Evolutionary conservation across 53 echinoderm and acorn worm species (phyloP).

Genomic region (Paracentrotus lividus): DNA sequence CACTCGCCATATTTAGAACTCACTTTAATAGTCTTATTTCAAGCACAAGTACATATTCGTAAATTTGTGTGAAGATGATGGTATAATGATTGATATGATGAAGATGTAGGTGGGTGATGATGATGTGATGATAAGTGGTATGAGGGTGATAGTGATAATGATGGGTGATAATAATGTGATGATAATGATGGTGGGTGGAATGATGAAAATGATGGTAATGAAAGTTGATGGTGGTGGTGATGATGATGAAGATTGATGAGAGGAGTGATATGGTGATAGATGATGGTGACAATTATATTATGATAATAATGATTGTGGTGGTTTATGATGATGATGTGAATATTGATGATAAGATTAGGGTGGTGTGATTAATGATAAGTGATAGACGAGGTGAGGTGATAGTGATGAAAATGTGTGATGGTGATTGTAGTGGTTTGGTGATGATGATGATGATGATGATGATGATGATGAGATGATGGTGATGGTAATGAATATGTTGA

Average conservation of each 20-base stretch:
- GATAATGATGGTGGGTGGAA: neutral
- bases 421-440: neutral
- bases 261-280: neutral
- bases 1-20: no score
- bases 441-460: neutral
- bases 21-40: no score
- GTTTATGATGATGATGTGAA: neutral
- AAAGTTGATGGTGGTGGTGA: neutral
- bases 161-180: neutral
- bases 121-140: neutral
- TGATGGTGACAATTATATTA: no score
- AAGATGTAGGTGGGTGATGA: neutral
- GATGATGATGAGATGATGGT: neutral
- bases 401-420: neutral
- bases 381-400: no score
- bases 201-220: neutral
- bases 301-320: no score
- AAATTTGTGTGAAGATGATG: no score
- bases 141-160: conserved; percentile 2
- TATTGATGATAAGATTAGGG: neutral
- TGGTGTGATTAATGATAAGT: no score
- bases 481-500: neutral
- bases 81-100: no score
- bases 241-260: neutral
- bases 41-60: no score